Percentiles rank a stretch among this genome's conserved stretches.
phyloP scores from a whole-genome alignment of 2,888 invertebrate genomes.

The Protophormia terraenovae region DNA sequence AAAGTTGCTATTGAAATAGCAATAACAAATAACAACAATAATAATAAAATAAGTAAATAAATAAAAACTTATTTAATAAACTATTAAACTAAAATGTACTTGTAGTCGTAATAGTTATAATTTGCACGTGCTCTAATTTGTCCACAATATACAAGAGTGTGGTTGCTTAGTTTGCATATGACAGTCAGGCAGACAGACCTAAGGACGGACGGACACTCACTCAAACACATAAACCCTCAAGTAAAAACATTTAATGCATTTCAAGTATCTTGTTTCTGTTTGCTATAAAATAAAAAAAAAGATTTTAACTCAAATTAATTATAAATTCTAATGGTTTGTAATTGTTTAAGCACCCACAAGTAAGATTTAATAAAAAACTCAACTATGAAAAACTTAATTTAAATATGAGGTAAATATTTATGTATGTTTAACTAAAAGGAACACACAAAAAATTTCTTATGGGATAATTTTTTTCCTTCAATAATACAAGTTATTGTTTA shows the following conservation, averaged over 20 bases:
- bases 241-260: constrained; percentile 29
- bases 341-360: constrained; percentile 19
- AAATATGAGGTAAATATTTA: too few species aligned
- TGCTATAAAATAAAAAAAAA: not conserved
- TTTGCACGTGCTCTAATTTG: constrained; percentile 72
- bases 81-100: constrained; percentile 14
- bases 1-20: constrained; percentile 15
- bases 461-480: too few species aligned
- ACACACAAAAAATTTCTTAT: too few species aligned
- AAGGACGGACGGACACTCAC: too few species aligned
- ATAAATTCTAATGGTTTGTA: constrained; percentile 58
- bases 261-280: constrained; percentile 16
- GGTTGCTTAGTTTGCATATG: constrained; percentile 6
- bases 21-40: constrained; percentile 8
- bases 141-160: constrained; percentile 40
- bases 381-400: not conserved
- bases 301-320: constrained; percentile 45
- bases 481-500: not conserved
- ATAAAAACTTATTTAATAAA: constrained; percentile 34
- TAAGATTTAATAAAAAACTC: not conserved
- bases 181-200: constrained; percentile 3
- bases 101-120: constrained; percentile 45
- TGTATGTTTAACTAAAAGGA: too few species aligned
- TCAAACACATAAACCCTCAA: too few species aligned
- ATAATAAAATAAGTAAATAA: not conserved